Evolutionary conservation across 2,888 invertebrate genomes (phyloP).

Genomic region (Nemapogon koenigi): DNA sequence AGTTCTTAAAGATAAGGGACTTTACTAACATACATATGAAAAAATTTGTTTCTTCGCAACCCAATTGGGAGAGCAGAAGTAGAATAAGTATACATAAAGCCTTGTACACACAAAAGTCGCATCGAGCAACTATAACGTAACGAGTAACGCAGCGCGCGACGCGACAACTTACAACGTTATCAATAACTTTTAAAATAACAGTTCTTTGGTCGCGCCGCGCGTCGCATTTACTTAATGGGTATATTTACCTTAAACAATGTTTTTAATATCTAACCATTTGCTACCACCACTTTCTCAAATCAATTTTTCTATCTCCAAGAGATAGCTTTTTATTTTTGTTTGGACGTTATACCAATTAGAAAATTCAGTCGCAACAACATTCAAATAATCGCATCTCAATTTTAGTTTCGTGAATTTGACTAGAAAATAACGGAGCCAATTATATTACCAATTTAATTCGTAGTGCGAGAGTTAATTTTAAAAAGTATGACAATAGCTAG

Average conservation of each 20-base stretch:
- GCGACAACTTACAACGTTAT: neutral
- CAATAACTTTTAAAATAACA: no score
- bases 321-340: constrained; percentile 28
- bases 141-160: neutral
- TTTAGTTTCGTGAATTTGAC: constrained; percentile 51
- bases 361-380: constrained; percentile 51
- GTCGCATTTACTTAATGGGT: no score
- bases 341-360: constrained; percentile 44
- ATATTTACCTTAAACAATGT: constrained; percentile 35
- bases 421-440: constrained; percentile 47
- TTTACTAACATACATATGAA: constrained; percentile 32
- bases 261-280: constrained; percentile 22
- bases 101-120: constrained; percentile 9
- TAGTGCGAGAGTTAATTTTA: constrained; percentile 20
- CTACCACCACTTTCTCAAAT: constrained; percentile 48
- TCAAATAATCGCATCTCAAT: constrained; percentile 34
- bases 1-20: constrained; percentile 55
- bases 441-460: constrained; percentile 34
- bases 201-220: no score
- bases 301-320: constrained; percentile 50
- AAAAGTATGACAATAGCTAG: constrained; percentile 31
- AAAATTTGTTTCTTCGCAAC: constrained; percentile 31
- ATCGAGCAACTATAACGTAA: neutral
- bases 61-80: constrained; percentile 40
- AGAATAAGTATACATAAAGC: constrained; percentile 42